Percentiles rank a stretch among this genome's conserved stretches.
Evolutionary conservation across 1,140 invertebrate species (phyloP).

Genomic region (Adoxophyes honmai): DNA sequence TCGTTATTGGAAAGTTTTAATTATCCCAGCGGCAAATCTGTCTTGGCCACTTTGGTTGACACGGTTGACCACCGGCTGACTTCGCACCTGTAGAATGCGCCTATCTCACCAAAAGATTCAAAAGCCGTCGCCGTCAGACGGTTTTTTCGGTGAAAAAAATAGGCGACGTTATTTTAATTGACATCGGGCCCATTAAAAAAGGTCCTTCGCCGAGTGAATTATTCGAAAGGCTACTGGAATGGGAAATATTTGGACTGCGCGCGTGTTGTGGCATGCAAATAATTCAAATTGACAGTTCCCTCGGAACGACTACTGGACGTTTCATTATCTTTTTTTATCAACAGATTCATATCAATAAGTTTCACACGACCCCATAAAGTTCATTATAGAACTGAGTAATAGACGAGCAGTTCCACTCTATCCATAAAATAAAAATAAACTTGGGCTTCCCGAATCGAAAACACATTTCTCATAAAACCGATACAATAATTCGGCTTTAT

Average conservation of each 20-base stretch:
- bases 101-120: constrained; percentile 65
- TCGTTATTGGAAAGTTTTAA: not conserved
- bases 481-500: constrained; percentile 55
- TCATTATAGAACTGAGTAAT: not conserved
- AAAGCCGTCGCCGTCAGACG: constrained; percentile 45
- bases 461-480: constrained; percentile 34
- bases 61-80: constrained; percentile 53
- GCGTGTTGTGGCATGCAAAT: constrained; percentile 50
- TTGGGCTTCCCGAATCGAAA: constrained; percentile 18
- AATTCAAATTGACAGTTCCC: constrained; percentile 42
- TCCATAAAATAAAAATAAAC: not conserved
- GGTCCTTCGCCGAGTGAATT: constrained; percentile 52
- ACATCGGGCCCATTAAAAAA: constrained; percentile 51
- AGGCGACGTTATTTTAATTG: constrained; percentile 68
- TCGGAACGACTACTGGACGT: constrained; percentile 16
- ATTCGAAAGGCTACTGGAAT: constrained; percentile 53
- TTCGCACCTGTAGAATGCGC: constrained; percentile 67
- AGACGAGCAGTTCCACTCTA: not conserved
- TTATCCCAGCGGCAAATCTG: not conserved
- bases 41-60: constrained; percentile 34
- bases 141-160: constrained; percentile 51
- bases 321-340: not conserved
- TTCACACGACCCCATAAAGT: constrained; percentile 10
- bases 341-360: constrained; percentile 3
- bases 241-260: constrained; percentile 45